Percentiles rank a stretch among this genome's conserved stretches.
phyloP scores from a whole-genome alignment of 2,113 vertebrate species.

The Todiramphus chloris region DNA sequence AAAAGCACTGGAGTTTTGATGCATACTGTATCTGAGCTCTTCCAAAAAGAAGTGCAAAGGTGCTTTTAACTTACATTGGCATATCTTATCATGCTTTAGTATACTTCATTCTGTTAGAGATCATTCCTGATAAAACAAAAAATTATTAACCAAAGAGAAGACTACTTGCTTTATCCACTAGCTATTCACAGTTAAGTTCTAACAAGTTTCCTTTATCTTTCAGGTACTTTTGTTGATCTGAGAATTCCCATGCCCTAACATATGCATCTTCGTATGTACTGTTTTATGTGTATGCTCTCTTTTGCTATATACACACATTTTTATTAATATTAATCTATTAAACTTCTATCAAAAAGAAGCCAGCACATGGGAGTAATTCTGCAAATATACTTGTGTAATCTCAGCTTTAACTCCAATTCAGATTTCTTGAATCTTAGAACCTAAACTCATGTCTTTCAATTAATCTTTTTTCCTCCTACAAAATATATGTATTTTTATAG shows the following conservation, averaged over 20 bases:
- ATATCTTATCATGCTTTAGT: neutral
- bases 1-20: neutral
- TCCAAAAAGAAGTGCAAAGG: neutral
- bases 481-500: neutral
- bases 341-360: neutral
- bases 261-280: neutral
- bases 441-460: accelerated
- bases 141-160: neutral
- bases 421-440: neutral
- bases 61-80: neutral
- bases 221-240: neutral
- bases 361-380: neutral
- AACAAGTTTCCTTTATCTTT: neutral
- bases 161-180: neutral
- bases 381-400: neutral
- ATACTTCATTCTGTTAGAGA: neutral
- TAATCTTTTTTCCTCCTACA: neutral
- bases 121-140: neutral
- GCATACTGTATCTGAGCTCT: neutral
- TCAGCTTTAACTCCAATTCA: neutral
- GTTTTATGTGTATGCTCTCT: neutral
- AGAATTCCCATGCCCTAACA: neutral
- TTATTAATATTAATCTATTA: neutral
- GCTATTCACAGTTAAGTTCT: neutral
- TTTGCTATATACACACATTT: neutral